A percentile compares a stretch with the other conserved stretches of the same genome.
These are phyloP conservation scores for Anolis carolinensis DNA, from an alignment of 2,113 vertebrate genomes.

Conservation along the genomic window DNA sequence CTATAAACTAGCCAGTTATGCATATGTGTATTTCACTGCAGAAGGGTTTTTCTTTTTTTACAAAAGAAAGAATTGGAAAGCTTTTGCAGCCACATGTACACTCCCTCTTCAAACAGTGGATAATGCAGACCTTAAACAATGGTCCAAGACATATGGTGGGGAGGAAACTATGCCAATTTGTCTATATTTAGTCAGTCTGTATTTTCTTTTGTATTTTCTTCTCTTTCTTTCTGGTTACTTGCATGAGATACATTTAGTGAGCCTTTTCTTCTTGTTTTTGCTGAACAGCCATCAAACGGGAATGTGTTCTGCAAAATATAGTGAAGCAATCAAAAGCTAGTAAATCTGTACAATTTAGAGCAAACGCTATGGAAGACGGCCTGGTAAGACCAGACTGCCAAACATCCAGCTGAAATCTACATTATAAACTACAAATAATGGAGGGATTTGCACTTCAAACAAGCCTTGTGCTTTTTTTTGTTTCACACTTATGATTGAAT, in stretches of 20 bases:
- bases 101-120: background rate
- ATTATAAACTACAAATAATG: background rate
- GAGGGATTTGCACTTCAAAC: slow-evolving; percentile 22
- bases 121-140: slow-evolving; percentile 15
- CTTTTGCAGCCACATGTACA: background rate
- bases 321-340: slow-evolving; percentile 9
- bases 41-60: slow-evolving; percentile 13
- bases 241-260: slow-evolving; percentile 13
- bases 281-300: background rate
- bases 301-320: background rate
- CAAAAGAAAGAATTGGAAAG: slow-evolving; percentile 24
- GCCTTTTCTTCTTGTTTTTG: background rate
- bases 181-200: slow-evolving; percentile 8
- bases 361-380: background rate
- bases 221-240: background rate
- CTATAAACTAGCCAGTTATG: slow-evolving; percentile 3
- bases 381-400: slow-evolving; percentile 3
- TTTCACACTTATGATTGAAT: slow-evolving; percentile 14
- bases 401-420: slow-evolving; percentile 20
- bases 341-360: background rate
- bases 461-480: background rate
- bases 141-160: background rate
- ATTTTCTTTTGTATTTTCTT: background rate
- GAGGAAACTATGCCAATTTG: background rate
- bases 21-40: background rate